A percentile compares a stretch with the other conserved stretches of the same genome.
These are phyloP conservation scores for Amblyopsis hoosieri DNA, from an alignment of 2,797 vertebrate genomes.

Conservation along the genomic window DNA sequence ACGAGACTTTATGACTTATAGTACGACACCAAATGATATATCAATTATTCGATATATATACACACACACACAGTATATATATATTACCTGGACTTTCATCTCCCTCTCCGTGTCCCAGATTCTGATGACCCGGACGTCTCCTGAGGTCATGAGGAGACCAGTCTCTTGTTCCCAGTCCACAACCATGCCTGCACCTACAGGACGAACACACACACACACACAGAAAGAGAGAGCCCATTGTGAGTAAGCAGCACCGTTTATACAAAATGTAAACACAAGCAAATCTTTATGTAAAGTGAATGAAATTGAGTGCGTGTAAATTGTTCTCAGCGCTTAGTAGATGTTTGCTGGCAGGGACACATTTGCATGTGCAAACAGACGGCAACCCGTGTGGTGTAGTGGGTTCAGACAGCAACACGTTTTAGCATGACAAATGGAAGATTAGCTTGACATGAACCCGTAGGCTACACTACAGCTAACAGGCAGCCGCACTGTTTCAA, in stretches of 20 bases:
- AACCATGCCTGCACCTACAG: constrained; percentile 93
- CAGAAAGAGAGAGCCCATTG: neutral
- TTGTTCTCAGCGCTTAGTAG: too few species aligned
- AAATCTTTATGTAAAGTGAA: too few species aligned
- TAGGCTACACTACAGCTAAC: constrained; percentile 8
- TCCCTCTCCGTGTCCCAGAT: constrained; percentile 98
- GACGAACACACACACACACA: constrained; percentile 9
- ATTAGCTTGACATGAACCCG: constrained; percentile 23
- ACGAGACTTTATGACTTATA: too few species aligned
- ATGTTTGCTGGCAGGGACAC: constrained; percentile 18
- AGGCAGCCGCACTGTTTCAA: constrained; percentile 9
- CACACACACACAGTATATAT: too few species aligned
- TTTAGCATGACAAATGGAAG: constrained; percentile 31
- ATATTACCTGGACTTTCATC: constrained; percentile 93
- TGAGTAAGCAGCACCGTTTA: too few species aligned
- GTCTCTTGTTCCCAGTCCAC: constrained; percentile 99
- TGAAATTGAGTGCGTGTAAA: too few species aligned
- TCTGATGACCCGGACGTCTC: constrained; percentile 92
- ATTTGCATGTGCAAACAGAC: constrained; percentile 4
- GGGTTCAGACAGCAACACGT: constrained; percentile 24
- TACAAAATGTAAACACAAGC: too few species aligned
- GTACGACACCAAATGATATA: neutral
- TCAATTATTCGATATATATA: fast-evolving
- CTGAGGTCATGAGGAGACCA: constrained; percentile 94
- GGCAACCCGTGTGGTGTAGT: constrained; percentile 26